These are phyloP conservation scores for Macrostomum cliftonense DNA, from an alignment of 2,888 invertebrate species.

Conservation along the genomic window DNA sequence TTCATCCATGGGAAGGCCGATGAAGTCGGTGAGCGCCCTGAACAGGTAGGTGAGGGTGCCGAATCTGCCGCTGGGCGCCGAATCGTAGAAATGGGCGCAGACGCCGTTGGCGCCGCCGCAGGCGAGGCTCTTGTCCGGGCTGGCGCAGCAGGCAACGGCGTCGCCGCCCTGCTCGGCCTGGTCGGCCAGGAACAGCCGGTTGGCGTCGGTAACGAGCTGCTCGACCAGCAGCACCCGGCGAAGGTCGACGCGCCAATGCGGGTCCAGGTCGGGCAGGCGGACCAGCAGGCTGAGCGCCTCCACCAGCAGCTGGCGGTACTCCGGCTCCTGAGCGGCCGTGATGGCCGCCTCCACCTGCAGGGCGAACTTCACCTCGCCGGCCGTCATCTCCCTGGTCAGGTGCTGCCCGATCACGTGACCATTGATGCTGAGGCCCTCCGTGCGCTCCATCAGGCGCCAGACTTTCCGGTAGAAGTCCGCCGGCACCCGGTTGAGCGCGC, in stretches of 20 bases:
- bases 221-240: constrained; percentile 48
- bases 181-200: constrained; percentile 78
- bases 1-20: constrained; percentile 3
- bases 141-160: not conserved
- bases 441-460: constrained; percentile 46
- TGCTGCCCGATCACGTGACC: not conserved
- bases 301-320: constrained; percentile 84
- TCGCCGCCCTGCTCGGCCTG: constrained; percentile 42
- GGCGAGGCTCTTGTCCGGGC: not conserved
- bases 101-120: constrained; percentile 64
- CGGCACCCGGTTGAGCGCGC: constrained; percentile 87
- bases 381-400: constrained; percentile 38
- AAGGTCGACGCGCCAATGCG: constrained; percentile 18
- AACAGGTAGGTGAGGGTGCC: constrained; percentile 88
- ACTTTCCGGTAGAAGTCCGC: constrained; percentile 83
- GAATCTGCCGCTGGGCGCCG: constrained; percentile 85
- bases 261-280: constrained; percentile 45
- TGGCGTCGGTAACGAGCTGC: constrained; percentile 74
- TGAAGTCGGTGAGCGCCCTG: constrained; percentile 30
- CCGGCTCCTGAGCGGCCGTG: constrained; percentile 89
- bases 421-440: constrained; percentile 40
- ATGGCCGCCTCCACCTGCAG: constrained; percentile 85
- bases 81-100: constrained; percentile 89
- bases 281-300: constrained; percentile 87
- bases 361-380: constrained; percentile 91